phyloP scores from a whole-genome alignment of 2,888 invertebrate species.

The Ariolimax columbianus region DNA sequence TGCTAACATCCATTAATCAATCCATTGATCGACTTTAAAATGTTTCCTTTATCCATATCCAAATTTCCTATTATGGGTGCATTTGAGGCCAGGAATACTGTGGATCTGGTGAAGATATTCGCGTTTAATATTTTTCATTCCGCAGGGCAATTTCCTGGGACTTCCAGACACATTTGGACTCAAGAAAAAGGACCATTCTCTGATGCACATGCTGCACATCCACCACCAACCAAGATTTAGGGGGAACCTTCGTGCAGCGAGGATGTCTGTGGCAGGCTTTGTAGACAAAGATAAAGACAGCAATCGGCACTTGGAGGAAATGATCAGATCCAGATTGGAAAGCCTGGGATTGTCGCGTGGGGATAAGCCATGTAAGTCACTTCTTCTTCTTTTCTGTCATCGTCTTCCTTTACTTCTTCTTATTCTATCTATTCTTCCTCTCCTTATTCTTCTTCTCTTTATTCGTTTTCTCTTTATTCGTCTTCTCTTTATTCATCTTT shows the following conservation, averaged over 20 bases:
- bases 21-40: too few relatives aligned
- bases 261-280: constrained; percentile 43
- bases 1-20: too few relatives aligned
- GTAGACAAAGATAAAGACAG: constrained; percentile 50
- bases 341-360: constrained; percentile 48
- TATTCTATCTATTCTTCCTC: too few relatives aligned
- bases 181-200: not conserved
- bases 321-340: constrained; percentile 55
- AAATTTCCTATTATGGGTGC: too few relatives aligned
- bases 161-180: not conserved
- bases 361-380: constrained; percentile 46
- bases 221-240: constrained; percentile 1
- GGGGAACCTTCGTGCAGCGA: constrained; percentile 11
- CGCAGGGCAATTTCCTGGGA: not conserved
- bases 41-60: too few relatives aligned
- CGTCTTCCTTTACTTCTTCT: too few relatives aligned
- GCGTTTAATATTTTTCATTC: not conserved
- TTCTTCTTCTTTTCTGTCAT: too few relatives aligned
- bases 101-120: too few relatives aligned
- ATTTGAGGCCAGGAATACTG: too few relatives aligned
- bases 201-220: constrained; percentile 13
- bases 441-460: too few relatives aligned
- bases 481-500: too few relatives aligned
- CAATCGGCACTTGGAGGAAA: constrained; percentile 50
- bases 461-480: too few relatives aligned